Evolutionary conservation across 2,888 invertebrate species (phyloP), one percentile per base, ranked within the genome.

Genomic region (Hypomecis punctinalis): DNA sequence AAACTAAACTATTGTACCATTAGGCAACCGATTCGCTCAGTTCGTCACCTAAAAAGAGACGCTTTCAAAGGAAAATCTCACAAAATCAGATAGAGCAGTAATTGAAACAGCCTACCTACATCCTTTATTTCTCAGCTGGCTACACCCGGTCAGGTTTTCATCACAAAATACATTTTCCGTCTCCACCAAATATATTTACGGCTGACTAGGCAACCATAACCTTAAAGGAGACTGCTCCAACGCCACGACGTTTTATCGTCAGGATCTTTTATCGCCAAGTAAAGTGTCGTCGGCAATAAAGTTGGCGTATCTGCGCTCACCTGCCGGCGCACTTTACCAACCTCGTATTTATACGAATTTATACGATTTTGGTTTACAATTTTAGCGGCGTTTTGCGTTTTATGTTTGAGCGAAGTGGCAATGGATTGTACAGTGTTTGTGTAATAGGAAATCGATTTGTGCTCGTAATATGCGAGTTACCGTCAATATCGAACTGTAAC

Each of bases 281-380:
- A 69, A 74, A 76, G 67, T 71, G 73, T 70, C 70, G 57, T 40
- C 51, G 56, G 65, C 66, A 57, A 75, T 75, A 76, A 76, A 75
- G 67, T 69, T 63, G 53, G 53, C 47, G 36, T 48, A 48, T 51
- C 59, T 40, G 59, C 62, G 54, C 58, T 48, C 55, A 53, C 49
- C 59, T 42, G 64, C 46, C 49, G 49, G 37, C 49, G 45, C 49
- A 48, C 56, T 61, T 47, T 52, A 33, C 33, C 52, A 61, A 45
- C 49, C 54, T 55, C 45, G 59, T 58, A 58, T 63, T 63, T 63
- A 58, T 63, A 48, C 53, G 48, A 51, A 51, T 51, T 51, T 51
- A 51, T 52, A 52, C 52, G 52, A 63, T 59, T 54, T 57, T 57
- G 59, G 63, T 63, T 63, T 59, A 63, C 63, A 59, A 63, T 63